A percentile compares a stretch with the other conserved stretches of the same genome.
Conservation (phyloP, 35 echinoderm and acorn worm species). For the Anneissia japonica region DNA sequence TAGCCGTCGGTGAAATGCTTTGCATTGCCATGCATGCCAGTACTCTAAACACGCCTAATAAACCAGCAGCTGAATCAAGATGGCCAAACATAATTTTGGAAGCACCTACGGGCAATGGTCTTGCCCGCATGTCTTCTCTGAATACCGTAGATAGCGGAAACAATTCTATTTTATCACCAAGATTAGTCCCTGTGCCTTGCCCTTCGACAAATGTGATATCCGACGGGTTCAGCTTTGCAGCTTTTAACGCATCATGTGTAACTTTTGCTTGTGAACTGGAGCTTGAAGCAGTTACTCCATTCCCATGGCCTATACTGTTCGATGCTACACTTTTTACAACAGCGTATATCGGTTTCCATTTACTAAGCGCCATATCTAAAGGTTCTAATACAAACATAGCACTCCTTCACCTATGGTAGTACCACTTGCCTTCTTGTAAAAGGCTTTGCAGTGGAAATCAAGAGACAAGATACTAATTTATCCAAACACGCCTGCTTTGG, state of each 20-base stretch:
- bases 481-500: not conserved
- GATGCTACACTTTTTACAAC: constrained; percentile 23
- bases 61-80: constrained; percentile 8
- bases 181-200: too few relatives aligned
- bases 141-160: not conserved
- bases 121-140: not conserved
- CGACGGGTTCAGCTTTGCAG: not conserved
- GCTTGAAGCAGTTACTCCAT: too few relatives aligned
- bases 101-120: not conserved
- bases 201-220: constrained; percentile 14
- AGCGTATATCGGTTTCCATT: not conserved
- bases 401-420: constrained; percentile 15
- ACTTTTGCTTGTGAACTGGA: constrained; percentile 3
- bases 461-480: not conserved
- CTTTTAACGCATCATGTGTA: not conserved
- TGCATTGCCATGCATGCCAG: not conserved
- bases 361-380: not conserved
- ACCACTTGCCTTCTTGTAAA: not conserved
- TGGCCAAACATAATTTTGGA: constrained; percentile 7
- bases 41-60: constrained; percentile 8
- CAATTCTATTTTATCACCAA: too few relatives aligned
- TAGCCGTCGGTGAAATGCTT: constrained; percentile 4
- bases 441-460: not conserved
- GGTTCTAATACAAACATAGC: not conserved
- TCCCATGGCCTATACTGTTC: too few relatives aligned